A percentile compares a stretch with the other conserved stretches of the same genome.
These are phyloP conservation scores for Diaperis boleti DNA, from an alignment of 2,888 invertebrate species.

Conservation along the genomic window DNA sequence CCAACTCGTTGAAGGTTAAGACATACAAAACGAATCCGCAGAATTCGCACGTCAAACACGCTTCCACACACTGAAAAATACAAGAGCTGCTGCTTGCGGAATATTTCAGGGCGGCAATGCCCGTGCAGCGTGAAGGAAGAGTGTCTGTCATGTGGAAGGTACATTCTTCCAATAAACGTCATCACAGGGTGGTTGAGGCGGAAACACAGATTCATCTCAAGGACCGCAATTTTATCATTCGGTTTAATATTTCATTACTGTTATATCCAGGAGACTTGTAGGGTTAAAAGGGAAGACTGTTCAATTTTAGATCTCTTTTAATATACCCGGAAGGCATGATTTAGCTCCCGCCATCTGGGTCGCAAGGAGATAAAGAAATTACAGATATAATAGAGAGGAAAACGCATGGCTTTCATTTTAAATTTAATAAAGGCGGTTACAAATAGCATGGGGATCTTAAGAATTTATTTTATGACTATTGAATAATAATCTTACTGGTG, in stretches of 20 bases:
- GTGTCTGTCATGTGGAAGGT: conserved; percentile 13
- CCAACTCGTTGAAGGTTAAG: conserved; percentile 25
- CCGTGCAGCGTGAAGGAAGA: conserved; percentile 8
- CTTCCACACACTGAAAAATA: conserved; percentile 15
- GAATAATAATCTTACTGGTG: not conserved
- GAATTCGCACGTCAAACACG: conserved; percentile 22
- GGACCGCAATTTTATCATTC: conserved; percentile 20
- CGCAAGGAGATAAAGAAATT: conserved; percentile 60
- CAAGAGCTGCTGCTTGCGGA: conserved; percentile 26
- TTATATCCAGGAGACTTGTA: conserved; percentile 35
- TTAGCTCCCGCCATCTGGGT: conserved; percentile 60
- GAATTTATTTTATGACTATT: conserved; percentile 24
- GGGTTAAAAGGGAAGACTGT: conserved; percentile 46
- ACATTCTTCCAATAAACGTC: conserved; percentile 36
- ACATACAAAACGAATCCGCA: conserved; percentile 20
- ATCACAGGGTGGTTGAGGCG: conserved; percentile 7
- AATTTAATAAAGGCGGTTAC: conserved; percentile 60
- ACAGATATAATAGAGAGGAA: conserved; percentile 57
- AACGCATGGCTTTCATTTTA: conserved; percentile 61
- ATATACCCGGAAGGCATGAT: conserved; percentile 59
- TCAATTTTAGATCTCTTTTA: conserved; percentile 61
- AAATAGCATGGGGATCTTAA: conserved; percentile 44
- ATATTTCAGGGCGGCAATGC: not conserved
- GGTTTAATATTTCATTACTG: conserved; percentile 40
- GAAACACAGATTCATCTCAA: conserved; percentile 1